Base-by-base conservation (phyloP, 1,140 invertebrate genomes). In the Nebria ingens region DNA sequence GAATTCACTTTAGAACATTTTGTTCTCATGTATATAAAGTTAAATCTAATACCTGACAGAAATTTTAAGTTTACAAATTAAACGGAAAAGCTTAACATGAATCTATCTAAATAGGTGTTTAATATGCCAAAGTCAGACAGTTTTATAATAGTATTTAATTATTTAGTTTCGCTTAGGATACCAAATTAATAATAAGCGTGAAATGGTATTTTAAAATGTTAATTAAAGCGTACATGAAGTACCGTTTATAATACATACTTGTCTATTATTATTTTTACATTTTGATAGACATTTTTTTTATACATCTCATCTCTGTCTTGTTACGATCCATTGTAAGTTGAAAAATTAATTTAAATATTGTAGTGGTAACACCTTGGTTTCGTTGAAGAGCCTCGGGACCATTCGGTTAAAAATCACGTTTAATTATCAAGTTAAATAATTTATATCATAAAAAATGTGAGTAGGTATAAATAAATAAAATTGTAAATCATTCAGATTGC, bases 121-220 rank as follows among this genome's bases (percentile, higher is more conserved):
- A n/a, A n/a, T n/a, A n/a, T n/a, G n/a, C n/a, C n/a, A n/a, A n/a
- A n/a, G n/a, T n/a, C n/a, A n/a, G n/a, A n/a, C n/a, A n/a, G n/a
- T n/a, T n/a, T n/a, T n/a, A n/a, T n/a, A n/a, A n/a, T n/a, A n/a
- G n/a, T 34, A 34, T 6, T 34, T 34, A 9, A 34, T 34, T 34
- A 34, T 34, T 34, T 34, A 34, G n/a, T 34, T 34, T 34, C 25
- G n/a, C n/a, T n/a, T n/a, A n/a, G n/a, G n/a, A 34, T 34, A 34
- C n/a, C 25, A 34, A 9, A 34, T 34, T 34, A 9, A 34, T 34
- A 34, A 34, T n/a, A 34, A 34, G 25, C 25, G 25, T 34, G 25
- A 34, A 34, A 34, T 34, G 25, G n/a, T 34, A 6, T 34, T 34
- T 34, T n/a, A 34, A 34, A 34, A 34, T 34, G 25, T 9, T 34